Evolutionary conservation across 1,140 invertebrate species (phyloP), one percentile per base, ranked within the genome.

Genomic region (Formica exsecta): DNA sequence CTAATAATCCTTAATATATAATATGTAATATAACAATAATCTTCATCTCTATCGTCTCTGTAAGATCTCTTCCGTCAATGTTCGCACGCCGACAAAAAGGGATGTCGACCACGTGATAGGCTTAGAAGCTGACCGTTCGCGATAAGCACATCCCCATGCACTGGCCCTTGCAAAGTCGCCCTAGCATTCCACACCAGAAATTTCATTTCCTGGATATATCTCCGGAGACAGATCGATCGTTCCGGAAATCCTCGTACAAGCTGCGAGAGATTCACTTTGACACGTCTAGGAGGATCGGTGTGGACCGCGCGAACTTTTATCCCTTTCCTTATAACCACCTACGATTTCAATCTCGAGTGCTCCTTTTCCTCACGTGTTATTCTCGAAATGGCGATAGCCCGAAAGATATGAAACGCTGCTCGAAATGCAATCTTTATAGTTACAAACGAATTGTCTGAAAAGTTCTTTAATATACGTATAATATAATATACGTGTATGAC

Each of bases 121-220:
- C 74, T 75, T 85, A 79, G 64, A 41, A 51, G 22, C 38, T 88
- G 86, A 88, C 29, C 85, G 85, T 44, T 66, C 86, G 57, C 51
- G 86, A 87, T 87, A 87, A 88, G 77, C 86, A 65, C 70, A 75
- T 75, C 59, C 81, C 54, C 77, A 87, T 87, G 87, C 77, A 75
- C 68, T 59, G 41, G 62, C 75, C 66, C 75, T 87, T 70, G 74
- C 85, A 44, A 36, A 73, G 54, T 81, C 79, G 62, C 61, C 59
- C 71, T 80, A 81, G 57, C 68, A 25, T 65, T 77, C 11, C 29
- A 57, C n/a, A 70, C 25, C 54, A 86, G 87, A 88, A 88, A 91
- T 91, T 91, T 91, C 86, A 91, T 91, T 89, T 87, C 65, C 81
- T 73, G 77, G 62, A 89, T 87, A 79, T 86, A 85, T 90, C 86